Percentiles rank a stretch among this genome's conserved stretches.
Conservation (phyloP, 2,888 invertebrate species). For the Cerastoderma edule region DNA sequence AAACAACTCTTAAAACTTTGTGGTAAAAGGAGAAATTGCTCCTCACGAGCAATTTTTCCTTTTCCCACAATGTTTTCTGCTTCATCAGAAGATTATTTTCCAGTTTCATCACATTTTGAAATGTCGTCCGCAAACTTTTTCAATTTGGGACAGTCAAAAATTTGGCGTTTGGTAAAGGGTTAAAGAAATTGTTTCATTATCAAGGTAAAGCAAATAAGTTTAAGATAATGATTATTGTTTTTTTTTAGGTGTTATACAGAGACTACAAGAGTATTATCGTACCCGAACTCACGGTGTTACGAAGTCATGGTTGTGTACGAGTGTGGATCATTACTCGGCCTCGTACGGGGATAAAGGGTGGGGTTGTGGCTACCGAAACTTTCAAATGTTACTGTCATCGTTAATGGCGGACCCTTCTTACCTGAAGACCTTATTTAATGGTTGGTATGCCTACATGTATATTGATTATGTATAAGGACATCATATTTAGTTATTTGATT, state of each 20-base stretch:
- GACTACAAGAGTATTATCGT: constrained; percentile 79
- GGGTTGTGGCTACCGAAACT: constrained; percentile 96
- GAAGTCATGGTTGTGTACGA: constrained; percentile 90
- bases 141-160: too few relatives aligned
- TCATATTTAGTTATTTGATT: too few relatives aligned
- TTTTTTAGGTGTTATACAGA: constrained; percentile 79
- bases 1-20: neutral
- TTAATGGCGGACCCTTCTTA: constrained; percentile 89
- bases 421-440: constrained; percentile 86
- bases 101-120: too few relatives aligned
- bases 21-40: constrained; percentile 10
- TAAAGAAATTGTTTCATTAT: too few relatives aligned
- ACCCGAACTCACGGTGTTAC: constrained; percentile 86
- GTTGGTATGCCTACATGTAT: constrained; percentile 60
- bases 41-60: neutral
- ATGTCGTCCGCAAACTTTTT: too few relatives aligned
- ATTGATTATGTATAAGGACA: too few relatives aligned
- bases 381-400: constrained; percentile 95
- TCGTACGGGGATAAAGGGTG: constrained; percentile 95
- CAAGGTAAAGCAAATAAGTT: too few relatives aligned
- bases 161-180: too few relatives aligned
- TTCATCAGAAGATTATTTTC: too few relatives aligned
- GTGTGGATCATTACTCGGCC: constrained; percentile 93
- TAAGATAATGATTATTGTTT: too few relatives aligned
- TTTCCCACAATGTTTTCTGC: constrained; percentile 17